Evolutionary conservation across 2,113 vertebrate genomes (phyloP), one percentile per base, ranked within the genome.

Genomic region (Xerus inauris): DNA sequence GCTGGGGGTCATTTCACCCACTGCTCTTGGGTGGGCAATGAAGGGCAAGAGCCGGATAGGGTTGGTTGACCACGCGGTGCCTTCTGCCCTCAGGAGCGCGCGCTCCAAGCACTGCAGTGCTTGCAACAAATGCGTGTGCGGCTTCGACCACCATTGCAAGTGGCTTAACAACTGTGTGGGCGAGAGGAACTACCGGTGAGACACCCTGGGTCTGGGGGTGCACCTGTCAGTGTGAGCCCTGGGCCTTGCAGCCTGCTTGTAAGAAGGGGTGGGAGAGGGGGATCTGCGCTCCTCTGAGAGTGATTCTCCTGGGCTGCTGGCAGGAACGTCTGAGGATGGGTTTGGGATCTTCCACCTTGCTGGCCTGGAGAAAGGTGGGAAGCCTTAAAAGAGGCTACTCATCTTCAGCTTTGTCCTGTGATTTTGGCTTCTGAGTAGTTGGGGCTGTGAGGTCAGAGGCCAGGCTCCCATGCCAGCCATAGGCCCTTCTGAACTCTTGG

Each of bases 161-260:
- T 99, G 99, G 99, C 99, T 99, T 88, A 99, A 99, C 99, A 99
- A 99, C 98, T 99, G 99, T 65, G 99, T 99, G 93, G 99, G 99
- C 19, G 99, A 99, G 97, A 99, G 99, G 89, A 99, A 99, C 98
- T 99, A 99, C 98, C 98, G 99, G 99, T 98, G 93, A 97, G 97
- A 82, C 1, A 8, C 28, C 9, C 8, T 57, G 38, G 81, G 32
- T 35, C 72, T 90, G 67, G 54, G 51, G 22, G 1, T 0, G 13
- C 45, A 45, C 38, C 24, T 22, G 73, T n/a, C 7, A 17, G 45
- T 57, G 49, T 26, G 57, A 42, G 42, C 49, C 49, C 17, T 10
- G 47, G 87, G 40, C 38, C 73, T 17, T 40, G 40, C 14, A 45
- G 57, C 7, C 38, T 47, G 84, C 49, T 20, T 26, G 35, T 24